These are phyloP conservation scores for Blastobasis adustella DNA, from an alignment of 2,888 invertebrate genomes.

Conservation along the genomic window DNA sequence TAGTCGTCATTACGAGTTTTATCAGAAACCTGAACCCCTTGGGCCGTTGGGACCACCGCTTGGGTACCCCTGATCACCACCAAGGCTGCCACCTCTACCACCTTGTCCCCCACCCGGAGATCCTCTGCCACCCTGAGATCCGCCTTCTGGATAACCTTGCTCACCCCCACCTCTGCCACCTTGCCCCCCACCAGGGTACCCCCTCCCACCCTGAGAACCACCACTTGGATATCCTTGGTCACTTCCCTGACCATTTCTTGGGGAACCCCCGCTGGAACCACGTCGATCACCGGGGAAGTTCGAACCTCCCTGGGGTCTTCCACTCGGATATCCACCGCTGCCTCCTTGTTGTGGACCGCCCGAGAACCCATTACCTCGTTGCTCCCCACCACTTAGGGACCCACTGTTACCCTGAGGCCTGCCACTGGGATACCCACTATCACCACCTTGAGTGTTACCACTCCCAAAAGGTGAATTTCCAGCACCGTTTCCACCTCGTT, in stretches of 20 bases:
- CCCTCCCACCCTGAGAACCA: conserved; percentile 3
- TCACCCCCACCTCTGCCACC: conserved; percentile 6
- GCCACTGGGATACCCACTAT: conserved; percentile 30
- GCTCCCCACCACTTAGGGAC: conserved; percentile 17
- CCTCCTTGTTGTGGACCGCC: conserved; percentile 11
- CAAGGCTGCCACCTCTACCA: background rate
- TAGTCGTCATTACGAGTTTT: background rate
- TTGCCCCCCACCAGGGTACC: conserved; percentile 35
- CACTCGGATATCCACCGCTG: conserved; percentile 9
- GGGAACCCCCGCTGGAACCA: conserved; percentile 8
- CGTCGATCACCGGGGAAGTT: conserved; percentile 2
- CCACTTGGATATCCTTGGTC: conserved; percentile 14
- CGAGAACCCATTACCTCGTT: conserved; percentile 24
- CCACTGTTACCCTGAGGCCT: conserved; percentile 20
- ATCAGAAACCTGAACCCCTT: conserved; percentile 57
- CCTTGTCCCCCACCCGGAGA: conserved; percentile 14
- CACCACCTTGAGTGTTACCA: conserved; percentile 11
- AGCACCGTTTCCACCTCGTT: too few species aligned
- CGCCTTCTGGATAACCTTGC: conserved; percentile 7
- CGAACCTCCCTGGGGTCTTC: conserved; percentile 4
- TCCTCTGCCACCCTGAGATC: conserved; percentile 16
- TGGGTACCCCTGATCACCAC: conserved; percentile 49
- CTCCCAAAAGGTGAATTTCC: background rate
- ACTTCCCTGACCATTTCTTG: conserved; percentile 1
- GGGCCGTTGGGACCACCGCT: conserved; percentile 57